Evolutionary conservation across 2,113 vertebrate species (phyloP), one percentile per base, ranked within the genome.

Genomic region (Poeciliopsis retropinna): DNA sequence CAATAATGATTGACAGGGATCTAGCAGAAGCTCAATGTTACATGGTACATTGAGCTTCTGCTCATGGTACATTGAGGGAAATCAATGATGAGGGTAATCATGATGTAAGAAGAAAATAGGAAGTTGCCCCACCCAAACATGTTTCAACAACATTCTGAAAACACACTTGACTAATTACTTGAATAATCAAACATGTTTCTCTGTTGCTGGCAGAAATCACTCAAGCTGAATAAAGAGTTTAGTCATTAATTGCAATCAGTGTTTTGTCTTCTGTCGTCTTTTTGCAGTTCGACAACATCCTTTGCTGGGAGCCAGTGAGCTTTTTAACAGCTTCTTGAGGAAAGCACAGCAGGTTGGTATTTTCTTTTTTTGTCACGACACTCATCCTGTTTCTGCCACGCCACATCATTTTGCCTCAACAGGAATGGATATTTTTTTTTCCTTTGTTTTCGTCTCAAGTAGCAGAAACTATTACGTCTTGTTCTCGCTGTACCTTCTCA

Each of bases 291-390:
- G 98, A 44, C 98, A 99, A 92, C 98, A 99, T 89, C 96, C 96
- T 0, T 84, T 93, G 19, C 95, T 99, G 61, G 98, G 98, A 83
- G 87, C 95, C 91, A 98, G 97, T 0, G 97, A 99, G 87, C 93
- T 95, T 85, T 99, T 99, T 92, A 99, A 99, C 91, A 97, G 97
- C 91, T 99, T 99, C 84, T 89, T 99, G 78, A 96, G 98, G 82
- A 97, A 96, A 90, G 97, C 98, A 32, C 98, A 99, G 89, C 98
- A 99, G 97, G 98, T 99, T 75, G 11, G 85, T 82, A 2, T n/a
- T 28, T 47, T 11, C 19, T 75, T n/a, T 39, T 27, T 68, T 39
- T 57, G 1, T 57, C 25, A 57, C 51, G n/a, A n/a, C 2, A 54
- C 60, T 64, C 0, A 14, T 30, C 13, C 30, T 25, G 17, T 10